These are phyloP conservation scores for Myxocyprinus asiaticus DNA, from an alignment of 2,113 vertebrate species.

Conservation along the genomic window DNA sequence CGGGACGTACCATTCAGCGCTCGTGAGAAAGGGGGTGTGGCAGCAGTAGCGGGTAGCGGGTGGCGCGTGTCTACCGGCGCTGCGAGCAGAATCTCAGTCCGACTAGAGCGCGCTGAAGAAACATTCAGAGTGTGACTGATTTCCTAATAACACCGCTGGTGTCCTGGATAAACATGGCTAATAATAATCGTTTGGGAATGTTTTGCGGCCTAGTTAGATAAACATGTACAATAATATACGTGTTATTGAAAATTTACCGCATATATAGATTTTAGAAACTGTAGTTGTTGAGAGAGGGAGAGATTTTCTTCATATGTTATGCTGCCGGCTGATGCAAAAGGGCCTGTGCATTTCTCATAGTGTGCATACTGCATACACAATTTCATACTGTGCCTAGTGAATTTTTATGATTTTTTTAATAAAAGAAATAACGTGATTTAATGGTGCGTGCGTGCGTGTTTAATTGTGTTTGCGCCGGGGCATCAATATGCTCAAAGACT, in stretches of 20 bases:
- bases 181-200: not conserved
- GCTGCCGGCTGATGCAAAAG: not conserved
- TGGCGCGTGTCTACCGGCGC: slow-evolving; percentile 19
- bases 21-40: slow-evolving; percentile 39
- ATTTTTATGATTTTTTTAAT: too few relatives aligned
- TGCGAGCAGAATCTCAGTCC: too few relatives aligned
- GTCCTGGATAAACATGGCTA: slow-evolving; percentile 22
- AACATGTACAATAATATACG: slow-evolving; percentile 17
- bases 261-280: not conserved
- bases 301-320: not conserved
- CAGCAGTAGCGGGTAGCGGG: slow-evolving; percentile 5
- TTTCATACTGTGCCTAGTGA: not conserved
- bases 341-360: not conserved
- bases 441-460: not conserved
- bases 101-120: not conserved
- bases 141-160: slow-evolving; percentile 18
- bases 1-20: slow-evolving; percentile 39
- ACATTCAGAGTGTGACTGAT: slow-evolving; percentile 33
- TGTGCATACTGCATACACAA: not conserved
- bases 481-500: slow-evolving; percentile 17
- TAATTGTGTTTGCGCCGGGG: not conserved
- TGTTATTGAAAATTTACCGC: slow-evolving; percentile 13
- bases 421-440: not conserved
- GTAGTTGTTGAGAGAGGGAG: not conserved
- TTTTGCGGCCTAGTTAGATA: slow-evolving; percentile 19